A percentile compares a stretch with the other conserved stretches of the same genome.
Conservation (phyloP, 2,888 invertebrate species). For the Lepidocyrtinus sp. region DNA sequence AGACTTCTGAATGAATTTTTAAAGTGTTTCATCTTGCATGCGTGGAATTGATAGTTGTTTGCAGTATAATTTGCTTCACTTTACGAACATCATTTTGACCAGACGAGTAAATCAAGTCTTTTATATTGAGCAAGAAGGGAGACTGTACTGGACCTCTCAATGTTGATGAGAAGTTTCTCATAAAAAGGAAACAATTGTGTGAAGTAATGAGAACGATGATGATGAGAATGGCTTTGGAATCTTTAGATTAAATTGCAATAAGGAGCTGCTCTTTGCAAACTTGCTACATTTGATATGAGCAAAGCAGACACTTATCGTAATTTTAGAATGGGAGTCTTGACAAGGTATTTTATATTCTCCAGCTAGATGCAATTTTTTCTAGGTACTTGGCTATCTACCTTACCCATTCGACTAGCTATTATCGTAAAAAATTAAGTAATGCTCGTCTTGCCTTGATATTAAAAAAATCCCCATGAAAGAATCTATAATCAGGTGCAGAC, state of each 20-base stretch:
- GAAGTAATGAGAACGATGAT: neutral
- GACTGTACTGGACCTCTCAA: slow-evolving; percentile 1
- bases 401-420: neutral
- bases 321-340: neutral
- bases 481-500: neutral
- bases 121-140: neutral
- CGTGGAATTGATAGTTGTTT: too few species aligned
- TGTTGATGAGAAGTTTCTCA: slow-evolving; percentile 1
- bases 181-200: neutral
- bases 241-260: neutral
- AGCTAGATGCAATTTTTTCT: slow-evolving; percentile 2
- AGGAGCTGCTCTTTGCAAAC: too few species aligned
- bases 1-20: slow-evolving; percentile 5
- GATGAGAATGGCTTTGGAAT: slow-evolving; percentile 4
- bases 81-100: too few species aligned
- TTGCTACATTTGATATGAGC: neutral
- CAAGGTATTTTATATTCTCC: slow-evolving; percentile 6
- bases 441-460: neutral
- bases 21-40: neutral
- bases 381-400: neutral
- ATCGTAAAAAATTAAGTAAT: slow-evolving; percentile 1
- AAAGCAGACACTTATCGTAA: neutral
- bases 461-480: neutral
- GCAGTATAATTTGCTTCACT: too few species aligned
- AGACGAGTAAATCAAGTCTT: neutral